Evolutionary conservation across 2,797 vertebrate species (phyloP), one percentile per base, ranked within the genome.

Genomic region (Phoxinus dragarum): DNA sequence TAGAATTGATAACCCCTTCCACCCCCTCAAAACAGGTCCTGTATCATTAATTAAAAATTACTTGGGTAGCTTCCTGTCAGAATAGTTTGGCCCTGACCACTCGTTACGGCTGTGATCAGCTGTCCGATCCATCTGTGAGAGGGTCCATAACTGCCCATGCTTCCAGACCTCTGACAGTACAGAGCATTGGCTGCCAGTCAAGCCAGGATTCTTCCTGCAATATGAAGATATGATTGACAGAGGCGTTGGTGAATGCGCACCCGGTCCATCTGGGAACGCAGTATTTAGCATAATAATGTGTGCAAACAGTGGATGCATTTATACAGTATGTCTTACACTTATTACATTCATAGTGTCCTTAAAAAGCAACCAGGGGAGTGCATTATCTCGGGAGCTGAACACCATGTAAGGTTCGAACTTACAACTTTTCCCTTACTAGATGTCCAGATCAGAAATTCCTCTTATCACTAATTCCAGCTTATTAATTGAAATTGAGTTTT

Each of bases 81-180:
- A 88, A 88, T 79, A 80, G 59, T 77, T 91, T 87, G 88, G 89
- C 88, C 91, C 80, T 79, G 56, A 67, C 69, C 81, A 81, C 88
- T 91, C 85, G 84, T 89, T 87, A 88, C 81, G 87, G 84, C 89
- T 85, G 61, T 84, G 85, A 86, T 92, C 91, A 89, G 89, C 92
- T 92, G 91, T 92, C 91, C 82, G 87, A 89, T 94, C 93, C 92
- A 93, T 94, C 93, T 93, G 93, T 92, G 91, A 92, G 84, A 92
- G 87, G 90, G 83, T 86, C 85, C 90, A 89, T 69, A 68, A 76
- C 91, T 92, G 74, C 80, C 47, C 73, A 34, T 34, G 81, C 77
- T 72, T 88, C 36, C 76, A 87, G 86, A 87, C 61, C 89, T 85
- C 86, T 78, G 82, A 81, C 74, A 76, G 73, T 81, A 80, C 49